phyloP scores from a whole-genome alignment of 1,140 invertebrate species.

The Chrysopa pallens region DNA sequence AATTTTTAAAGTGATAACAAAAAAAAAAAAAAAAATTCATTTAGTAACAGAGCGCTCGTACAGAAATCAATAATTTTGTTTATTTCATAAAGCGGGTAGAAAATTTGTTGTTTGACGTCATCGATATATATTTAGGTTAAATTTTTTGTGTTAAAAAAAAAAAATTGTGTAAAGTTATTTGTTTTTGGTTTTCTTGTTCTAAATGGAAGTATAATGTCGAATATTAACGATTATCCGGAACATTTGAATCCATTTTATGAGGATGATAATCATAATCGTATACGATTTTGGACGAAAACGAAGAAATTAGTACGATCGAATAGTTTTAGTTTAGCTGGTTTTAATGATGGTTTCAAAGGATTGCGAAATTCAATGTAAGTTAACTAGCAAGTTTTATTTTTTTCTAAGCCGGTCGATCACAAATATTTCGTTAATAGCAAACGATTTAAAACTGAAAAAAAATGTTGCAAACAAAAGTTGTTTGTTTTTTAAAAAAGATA shows the following conservation, averaged over 20 bases:
- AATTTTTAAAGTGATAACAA: too few species aligned
- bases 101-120: too few species aligned
- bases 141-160: background rate
- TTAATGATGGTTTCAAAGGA: background rate
- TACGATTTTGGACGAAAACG: constrained; percentile 31
- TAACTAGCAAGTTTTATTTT: background rate
- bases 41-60: background rate
- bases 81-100: background rate
- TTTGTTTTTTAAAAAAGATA: too few species aligned
- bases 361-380: background rate
- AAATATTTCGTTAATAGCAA: too few species aligned
- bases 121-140: background rate
- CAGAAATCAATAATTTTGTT: background rate
- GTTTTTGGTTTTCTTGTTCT: background rate
- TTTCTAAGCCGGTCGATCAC: too few species aligned
- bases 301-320: background rate
- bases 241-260: constrained; percentile 53
- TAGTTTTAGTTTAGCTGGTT: constrained; percentile 1
- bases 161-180: background rate
- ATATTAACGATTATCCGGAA: constrained; percentile 41
- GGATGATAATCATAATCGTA: constrained; percentile 37
- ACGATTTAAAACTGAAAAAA: too few species aligned
- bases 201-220: constrained; percentile 23
- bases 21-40: too few species aligned
- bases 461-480: too few species aligned